A percentile compares a stretch with the other conserved stretches of the same genome.
Evolutionary conservation across 2,113 vertebrate species (phyloP).

Genomic region (Cryptomyrus ogoouensis): DNA sequence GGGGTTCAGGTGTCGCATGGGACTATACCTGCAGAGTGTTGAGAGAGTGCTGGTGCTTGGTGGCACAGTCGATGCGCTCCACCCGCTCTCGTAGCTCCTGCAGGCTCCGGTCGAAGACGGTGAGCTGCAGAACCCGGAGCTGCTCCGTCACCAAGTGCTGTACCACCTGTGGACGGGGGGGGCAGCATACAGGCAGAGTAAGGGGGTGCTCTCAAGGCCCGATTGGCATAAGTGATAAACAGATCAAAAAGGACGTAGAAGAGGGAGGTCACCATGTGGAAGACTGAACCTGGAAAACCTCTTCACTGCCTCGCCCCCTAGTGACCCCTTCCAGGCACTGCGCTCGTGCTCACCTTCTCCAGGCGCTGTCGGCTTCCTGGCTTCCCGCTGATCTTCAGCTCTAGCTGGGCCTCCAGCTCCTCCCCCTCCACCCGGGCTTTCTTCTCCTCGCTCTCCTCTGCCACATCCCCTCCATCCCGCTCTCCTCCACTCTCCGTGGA

Average conservation of each 20-base stretch:
- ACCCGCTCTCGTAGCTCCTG: slow-evolving; percentile 82
- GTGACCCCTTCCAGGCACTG: not conserved
- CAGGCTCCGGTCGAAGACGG: slow-evolving; percentile 78
- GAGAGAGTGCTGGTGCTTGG: slow-evolving; percentile 81
- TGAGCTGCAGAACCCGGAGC: slow-evolving; percentile 68
- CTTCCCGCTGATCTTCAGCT: slow-evolving; percentile 86
- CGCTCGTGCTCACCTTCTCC: slow-evolving; percentile 69
- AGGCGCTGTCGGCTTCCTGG: slow-evolving; percentile 76
- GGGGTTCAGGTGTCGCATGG: not conserved
- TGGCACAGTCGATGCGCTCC: slow-evolving; percentile 82
- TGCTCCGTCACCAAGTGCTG: slow-evolving; percentile 83
- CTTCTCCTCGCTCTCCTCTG: slow-evolving; percentile 53
- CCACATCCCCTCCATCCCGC: not conserved
- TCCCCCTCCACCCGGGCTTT: slow-evolving; percentile 57
- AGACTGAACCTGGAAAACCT: not conserved
- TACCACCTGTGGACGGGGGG: slow-evolving; percentile 65
- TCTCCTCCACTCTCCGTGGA: not conserved
- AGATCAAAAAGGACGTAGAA: not conserved
- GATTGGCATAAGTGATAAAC: not conserved
- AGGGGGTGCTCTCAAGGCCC: not conserved
- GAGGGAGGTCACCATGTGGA: not conserved
- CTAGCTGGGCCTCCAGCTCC: slow-evolving; percentile 78
- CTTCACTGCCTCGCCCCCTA: not conserved
- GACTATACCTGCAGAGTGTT: slow-evolving; percentile 75
- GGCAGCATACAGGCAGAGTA: not conserved